Percentiles rank a stretch among this genome's conserved stretches.
phyloP scores from a whole-genome alignment of 2,888 invertebrate genomes.

The Itoplectis maculator region DNA sequence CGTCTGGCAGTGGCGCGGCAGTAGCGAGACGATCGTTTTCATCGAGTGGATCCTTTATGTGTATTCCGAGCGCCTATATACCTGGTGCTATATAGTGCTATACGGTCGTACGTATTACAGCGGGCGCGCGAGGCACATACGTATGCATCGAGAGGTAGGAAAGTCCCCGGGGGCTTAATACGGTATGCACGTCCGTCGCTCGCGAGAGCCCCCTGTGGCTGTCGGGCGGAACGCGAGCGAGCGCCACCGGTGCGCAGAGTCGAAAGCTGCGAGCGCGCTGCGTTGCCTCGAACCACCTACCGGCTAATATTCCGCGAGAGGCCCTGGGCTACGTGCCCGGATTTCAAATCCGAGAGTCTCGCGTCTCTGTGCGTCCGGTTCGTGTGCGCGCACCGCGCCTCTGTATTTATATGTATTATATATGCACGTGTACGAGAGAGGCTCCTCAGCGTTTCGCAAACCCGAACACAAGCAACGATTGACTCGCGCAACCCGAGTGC shows the following conservation, averaged over 20 bases:
- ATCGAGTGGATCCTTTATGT: slow-evolving; percentile 19
- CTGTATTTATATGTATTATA: no score
- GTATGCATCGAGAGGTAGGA: slow-evolving; percentile 70
- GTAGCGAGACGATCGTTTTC: slow-evolving; percentile 22
- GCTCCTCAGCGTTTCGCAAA: slow-evolving; percentile 45
- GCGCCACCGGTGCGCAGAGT: slow-evolving; percentile 12
- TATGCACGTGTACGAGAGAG: background rate
- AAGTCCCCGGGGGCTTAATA: slow-evolving; percentile 82
- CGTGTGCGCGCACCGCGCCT: background rate
- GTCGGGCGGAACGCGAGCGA: slow-evolving; percentile 39
- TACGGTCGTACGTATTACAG: slow-evolving; percentile 26
- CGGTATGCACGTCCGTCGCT: slow-evolving; percentile 82
- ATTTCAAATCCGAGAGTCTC: slow-evolving; percentile 70
- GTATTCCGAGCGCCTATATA: slow-evolving; percentile 16
- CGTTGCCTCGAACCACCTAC: slow-evolving; percentile 79
- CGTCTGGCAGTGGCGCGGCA: background rate
- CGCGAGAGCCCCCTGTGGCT: slow-evolving; percentile 38
- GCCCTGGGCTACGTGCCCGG: slow-evolving; percentile 80
- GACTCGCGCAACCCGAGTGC: slow-evolving; percentile 9
- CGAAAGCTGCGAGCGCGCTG: slow-evolving; percentile 54
- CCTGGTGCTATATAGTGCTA: background rate
- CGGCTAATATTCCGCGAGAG: slow-evolving; percentile 83
- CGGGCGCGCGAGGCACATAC: slow-evolving; percentile 54
- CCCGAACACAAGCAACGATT: slow-evolving; percentile 61
- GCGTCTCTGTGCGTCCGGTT: slow-evolving; percentile 46